phyloP scores from a whole-genome alignment of 2,113 vertebrate species.

The Eubucco bourcierii region DNA sequence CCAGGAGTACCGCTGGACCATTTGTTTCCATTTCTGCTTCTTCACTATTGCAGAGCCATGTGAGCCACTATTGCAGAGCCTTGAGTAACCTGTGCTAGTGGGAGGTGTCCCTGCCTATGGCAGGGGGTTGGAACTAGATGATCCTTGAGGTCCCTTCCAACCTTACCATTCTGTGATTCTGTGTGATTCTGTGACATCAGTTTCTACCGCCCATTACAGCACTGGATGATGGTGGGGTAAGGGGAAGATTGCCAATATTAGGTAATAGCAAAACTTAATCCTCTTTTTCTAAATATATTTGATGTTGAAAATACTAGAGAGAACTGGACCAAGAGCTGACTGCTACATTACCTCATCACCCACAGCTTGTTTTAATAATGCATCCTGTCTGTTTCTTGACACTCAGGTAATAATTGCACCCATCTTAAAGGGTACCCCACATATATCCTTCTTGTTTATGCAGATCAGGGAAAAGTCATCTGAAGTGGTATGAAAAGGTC shows the following conservation, averaged over 20 bases:
- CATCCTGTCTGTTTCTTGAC: neutral
- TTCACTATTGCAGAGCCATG: neutral
- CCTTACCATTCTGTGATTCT: too few species aligned
- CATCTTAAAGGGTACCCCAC: neutral
- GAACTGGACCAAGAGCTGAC: neutral
- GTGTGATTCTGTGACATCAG: too few species aligned
- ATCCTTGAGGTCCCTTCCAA: too few species aligned
- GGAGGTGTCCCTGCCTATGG: too few species aligned
- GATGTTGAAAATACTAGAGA: neutral
- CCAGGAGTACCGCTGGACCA: neutral
- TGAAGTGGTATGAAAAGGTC: neutral
- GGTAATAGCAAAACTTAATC: neutral
- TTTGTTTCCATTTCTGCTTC: slow-evolving; percentile 7
- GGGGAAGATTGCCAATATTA: neutral
- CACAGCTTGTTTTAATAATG: neutral
- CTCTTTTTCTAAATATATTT: neutral
- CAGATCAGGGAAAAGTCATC: neutral
- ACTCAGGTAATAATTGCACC: rapidly evolving
- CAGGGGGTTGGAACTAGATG: too few species aligned
- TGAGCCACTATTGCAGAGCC: too few species aligned
- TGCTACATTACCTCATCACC: neutral
- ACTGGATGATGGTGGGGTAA: neutral
- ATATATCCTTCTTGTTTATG: neutral
- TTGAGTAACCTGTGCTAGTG: too few species aligned
- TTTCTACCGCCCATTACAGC: neutral